Evolutionary conservation across 2,888 invertebrate species (phyloP).

Genomic region (Alsophila aescularia): DNA sequence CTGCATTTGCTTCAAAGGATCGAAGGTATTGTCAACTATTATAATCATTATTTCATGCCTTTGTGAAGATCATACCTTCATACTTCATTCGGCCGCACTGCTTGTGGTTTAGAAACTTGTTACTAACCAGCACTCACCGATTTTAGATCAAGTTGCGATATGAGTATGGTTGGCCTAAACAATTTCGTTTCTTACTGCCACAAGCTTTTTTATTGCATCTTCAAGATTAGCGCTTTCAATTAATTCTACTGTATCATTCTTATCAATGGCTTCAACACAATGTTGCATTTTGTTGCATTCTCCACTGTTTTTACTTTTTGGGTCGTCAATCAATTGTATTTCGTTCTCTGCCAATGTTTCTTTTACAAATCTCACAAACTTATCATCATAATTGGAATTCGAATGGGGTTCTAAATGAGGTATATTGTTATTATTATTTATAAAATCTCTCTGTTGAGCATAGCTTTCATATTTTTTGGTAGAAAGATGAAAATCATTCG

Average conservation of each 20-base stretch:
- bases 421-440: background rate
- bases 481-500: too few species aligned
- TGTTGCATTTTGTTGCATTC: background rate
- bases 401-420: background rate
- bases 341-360: constrained; percentile 17
- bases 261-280: background rate
- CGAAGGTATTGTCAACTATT: too few species aligned
- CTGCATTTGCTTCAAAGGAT: too few species aligned
- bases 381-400: constrained; percentile 4
- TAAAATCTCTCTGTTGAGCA: background rate
- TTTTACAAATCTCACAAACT: constrained; percentile 26
- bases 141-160: too few species aligned
- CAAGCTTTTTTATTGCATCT: background rate
- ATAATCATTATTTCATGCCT: too few species aligned
- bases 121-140: too few species aligned
- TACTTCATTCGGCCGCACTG: too few species aligned
- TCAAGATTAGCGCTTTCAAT: background rate
- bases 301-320: background rate
- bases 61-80: too few species aligned
- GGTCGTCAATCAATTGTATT: background rate
- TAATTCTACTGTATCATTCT: background rate
- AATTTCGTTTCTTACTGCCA: too few species aligned
- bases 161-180: too few species aligned
- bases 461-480: background rate
- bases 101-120: too few species aligned